These are phyloP conservation scores for Drosophila bipectinata DNA, from an alignment of 1,140 invertebrate species.

Conservation along the genomic window DNA sequence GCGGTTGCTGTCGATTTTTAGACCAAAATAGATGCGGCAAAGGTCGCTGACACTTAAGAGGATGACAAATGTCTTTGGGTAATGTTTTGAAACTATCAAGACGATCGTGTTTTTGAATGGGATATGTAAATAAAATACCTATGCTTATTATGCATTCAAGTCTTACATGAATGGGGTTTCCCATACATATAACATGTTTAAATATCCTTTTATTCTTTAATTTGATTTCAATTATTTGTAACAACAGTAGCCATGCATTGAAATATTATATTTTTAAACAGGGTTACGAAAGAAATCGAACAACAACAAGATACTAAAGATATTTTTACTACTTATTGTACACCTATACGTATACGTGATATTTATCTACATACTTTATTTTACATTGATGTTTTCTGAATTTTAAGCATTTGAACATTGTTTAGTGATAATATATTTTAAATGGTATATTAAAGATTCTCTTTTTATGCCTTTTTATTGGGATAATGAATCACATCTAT, in stretches of 20 bases:
- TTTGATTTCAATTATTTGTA: not conserved
- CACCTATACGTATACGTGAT: constrained; percentile 12
- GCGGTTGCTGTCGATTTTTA: not conserved
- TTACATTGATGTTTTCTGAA: not conserved
- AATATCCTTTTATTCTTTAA: not conserved
- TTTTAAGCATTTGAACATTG: not conserved
- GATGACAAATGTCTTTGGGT: not conserved
- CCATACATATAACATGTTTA: not conserved
- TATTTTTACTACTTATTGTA: not conserved
- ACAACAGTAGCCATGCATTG: not conserved
- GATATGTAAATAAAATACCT: not conserved
- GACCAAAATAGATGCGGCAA: constrained; percentile 27
- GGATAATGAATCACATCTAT: too few relatives aligned
- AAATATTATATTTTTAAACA: not conserved
- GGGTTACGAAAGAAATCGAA: not conserved
- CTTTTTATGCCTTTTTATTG: not conserved
- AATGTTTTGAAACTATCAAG: not conserved
- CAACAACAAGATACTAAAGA: too few relatives aligned
- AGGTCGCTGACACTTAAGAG: constrained; percentile 40
- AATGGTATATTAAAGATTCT: not conserved
- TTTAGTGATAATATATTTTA: not conserved
- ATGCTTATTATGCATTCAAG: not conserved
- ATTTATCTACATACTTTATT: not conserved
- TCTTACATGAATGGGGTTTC: not conserved
- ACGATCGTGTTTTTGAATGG: not conserved